Base-by-base conservation (phyloP, 2,797 vertebrate genomes). In the Botia almorhae region DNA sequence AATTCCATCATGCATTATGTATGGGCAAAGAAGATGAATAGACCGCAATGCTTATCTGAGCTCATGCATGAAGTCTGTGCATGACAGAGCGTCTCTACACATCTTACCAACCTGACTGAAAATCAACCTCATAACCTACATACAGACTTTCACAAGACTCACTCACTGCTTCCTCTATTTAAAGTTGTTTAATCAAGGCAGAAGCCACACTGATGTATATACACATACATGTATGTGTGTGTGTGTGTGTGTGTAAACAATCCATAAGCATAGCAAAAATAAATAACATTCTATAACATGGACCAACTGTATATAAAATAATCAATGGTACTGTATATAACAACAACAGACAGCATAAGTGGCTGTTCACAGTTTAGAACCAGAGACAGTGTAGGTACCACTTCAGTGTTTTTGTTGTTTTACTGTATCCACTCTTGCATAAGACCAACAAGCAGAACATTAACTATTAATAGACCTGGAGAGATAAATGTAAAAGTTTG, bases 1-100 rank as follows among this genome's bases (percentile, higher is more conserved):
- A 71, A n/a, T 64, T 19, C 13, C 2, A 36, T 53, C 58, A 79
- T 64, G 19, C 63, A 79, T 79, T 43, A 71, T 79, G 46, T 68
- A 79, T 16, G 3, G 13, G 68, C 10, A 3, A n/a, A 13, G 63
- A 70, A 39, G 46, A 78, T 77, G 21, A 77, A 77, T 26, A 78
- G 56, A 23, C 56, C 36, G 68, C 16, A 70, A 53, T 6, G 68
- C 46, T 69, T 58, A 69, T 55, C 23, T 10, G 39, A 53, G 58
- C 46, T 21, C 56, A 51, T 29, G 67, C 43, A 13, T 2, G 2
- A 17, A 78, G 65, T 55, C 67, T 21, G 13, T 14, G 0, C 19
- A 56, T 69, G 36, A 46, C 51, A 77, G 43, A 53, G 48, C 61
- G 50, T 65, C 76, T 58, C 17, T 60, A 61, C 19, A 21, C 4